Conservation (phyloP, 1,140 invertebrate species). For the Brachionus sp. region DNA sequence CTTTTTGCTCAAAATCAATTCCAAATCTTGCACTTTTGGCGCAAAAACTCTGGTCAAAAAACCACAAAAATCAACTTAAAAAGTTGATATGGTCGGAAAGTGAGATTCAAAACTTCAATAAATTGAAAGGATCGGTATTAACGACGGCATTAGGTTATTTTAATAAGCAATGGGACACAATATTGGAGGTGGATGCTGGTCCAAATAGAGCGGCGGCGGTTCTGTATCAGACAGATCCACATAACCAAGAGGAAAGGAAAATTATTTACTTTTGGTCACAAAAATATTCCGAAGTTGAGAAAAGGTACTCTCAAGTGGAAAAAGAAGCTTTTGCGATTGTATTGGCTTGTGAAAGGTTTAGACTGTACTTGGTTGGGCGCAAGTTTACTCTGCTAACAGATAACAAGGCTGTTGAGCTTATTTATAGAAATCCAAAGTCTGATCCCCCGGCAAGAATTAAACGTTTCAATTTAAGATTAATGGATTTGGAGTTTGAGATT, state of each 20-base stretch:
- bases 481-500: not conserved
- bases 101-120: not conserved
- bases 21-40: not conserved
- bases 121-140: not conserved
- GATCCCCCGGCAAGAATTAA: not conserved
- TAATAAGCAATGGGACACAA: not conserved
- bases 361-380: not conserved
- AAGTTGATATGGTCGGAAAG: not conserved
- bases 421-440: not conserved
- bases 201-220: not conserved
- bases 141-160: not conserved
- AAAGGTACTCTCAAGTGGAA: constrained; percentile 51
- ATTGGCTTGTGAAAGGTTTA: not conserved
- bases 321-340: constrained; percentile 49
- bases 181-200: not conserved
- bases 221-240: not conserved
- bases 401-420: not conserved
- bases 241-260: not conserved
- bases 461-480: not conserved
- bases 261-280: not conserved
- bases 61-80: not conserved
- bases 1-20: not conserved
- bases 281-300: constrained; percentile 47
- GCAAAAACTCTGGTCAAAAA: not conserved
- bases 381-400: not conserved